A percentile compares a stretch with the other conserved stretches of the same genome.
Conservation (phyloP, 2,113 vertebrate species). For the Hippocampus guttulatus region DNA sequence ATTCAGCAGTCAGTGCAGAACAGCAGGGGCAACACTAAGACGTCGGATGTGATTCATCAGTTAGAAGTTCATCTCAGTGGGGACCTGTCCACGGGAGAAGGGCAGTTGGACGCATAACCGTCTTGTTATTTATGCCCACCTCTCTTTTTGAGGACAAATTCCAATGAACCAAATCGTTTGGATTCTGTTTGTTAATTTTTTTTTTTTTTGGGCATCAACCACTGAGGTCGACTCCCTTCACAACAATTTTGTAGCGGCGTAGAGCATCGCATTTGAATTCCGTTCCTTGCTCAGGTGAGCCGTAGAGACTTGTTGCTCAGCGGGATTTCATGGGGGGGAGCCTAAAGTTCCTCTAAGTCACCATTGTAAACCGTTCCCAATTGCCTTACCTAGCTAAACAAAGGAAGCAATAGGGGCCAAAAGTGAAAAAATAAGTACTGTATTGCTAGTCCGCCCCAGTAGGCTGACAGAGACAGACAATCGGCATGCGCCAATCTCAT, state of each 20-base stretch:
- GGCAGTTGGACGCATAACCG: background rate
- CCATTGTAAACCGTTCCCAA: no score
- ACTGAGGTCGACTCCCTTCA: background rate
- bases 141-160: background rate
- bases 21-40: background rate
- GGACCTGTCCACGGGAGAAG: background rate
- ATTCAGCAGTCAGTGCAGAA: background rate
- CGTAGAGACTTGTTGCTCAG: background rate
- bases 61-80: conserved; percentile 14
- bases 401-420: no score
- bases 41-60: conserved; percentile 4
- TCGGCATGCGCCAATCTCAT: no score
- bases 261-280: background rate
- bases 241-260: background rate
- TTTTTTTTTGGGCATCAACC: background rate
- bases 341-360: no score
- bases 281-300: background rate
- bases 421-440: no score
- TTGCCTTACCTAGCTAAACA: no score
- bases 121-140: background rate
- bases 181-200: background rate
- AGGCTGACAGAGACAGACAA: no score
- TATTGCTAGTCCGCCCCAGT: no score
- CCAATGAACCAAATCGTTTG: background rate
- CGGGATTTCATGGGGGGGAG: background rate